Evolutionary conservation across 1,140 invertebrate genomes (phyloP).

Genomic region (Hormaphis cornu): DNA sequence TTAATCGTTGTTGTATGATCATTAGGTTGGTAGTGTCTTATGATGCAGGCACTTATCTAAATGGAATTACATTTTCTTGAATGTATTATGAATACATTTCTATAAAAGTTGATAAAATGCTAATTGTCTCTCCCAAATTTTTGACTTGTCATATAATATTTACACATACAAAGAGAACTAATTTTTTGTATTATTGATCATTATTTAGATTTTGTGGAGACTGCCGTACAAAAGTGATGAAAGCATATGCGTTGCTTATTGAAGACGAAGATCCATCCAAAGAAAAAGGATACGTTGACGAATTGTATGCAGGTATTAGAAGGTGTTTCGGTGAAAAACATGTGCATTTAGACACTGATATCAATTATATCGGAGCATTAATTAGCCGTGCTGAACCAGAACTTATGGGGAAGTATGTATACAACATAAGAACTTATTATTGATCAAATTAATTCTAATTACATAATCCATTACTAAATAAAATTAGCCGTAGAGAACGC

Average conservation of each 20-base stretch:
- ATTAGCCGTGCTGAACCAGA: conserved; percentile 83
- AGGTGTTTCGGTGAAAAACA: conserved; percentile 76
- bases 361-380: conserved; percentile 76
- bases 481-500: conserved; percentile 60
- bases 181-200: not conserved
- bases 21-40: too few species aligned
- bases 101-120: not conserved
- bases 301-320: conserved; percentile 75
- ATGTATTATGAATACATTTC: not conserved
- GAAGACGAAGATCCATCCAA: conserved; percentile 67
- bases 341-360: conserved; percentile 74
- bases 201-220: conserved; percentile 70
- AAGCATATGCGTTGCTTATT: conserved; percentile 76
- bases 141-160: not conserved
- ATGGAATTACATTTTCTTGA: not conserved
- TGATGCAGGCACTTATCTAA: too few species aligned
- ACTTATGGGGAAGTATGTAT: conserved; percentile 59
- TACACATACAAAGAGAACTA: not conserved
- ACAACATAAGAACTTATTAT: not conserved
- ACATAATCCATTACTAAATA: not conserved
- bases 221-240: conserved; percentile 80
- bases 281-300: conserved; percentile 79
- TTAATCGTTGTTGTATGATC: not conserved
- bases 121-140: not conserved
- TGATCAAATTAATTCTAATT: not conserved